Evolutionary conservation across 2,888 invertebrate species (phyloP).

Genomic region (Agonum fuliginosum): DNA sequence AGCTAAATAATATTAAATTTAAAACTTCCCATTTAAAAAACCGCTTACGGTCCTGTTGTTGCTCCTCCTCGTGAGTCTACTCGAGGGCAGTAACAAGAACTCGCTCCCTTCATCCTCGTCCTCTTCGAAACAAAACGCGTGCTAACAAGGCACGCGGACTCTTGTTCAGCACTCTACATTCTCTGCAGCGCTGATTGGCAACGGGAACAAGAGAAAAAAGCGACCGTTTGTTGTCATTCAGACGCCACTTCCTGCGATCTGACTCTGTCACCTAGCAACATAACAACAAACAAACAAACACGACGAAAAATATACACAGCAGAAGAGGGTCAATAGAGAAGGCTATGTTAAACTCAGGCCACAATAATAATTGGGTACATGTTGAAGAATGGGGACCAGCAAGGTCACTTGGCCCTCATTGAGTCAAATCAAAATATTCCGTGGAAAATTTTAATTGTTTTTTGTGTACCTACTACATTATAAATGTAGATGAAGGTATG

Average conservation of each 20-base stretch:
- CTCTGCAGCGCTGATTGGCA: conserved; percentile 50
- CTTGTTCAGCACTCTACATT: neutral
- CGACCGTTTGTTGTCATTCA: conserved; percentile 45
- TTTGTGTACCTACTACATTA: no score
- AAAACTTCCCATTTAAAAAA: neutral
- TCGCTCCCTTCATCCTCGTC: neutral
- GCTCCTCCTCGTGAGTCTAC: conserved; percentile 8
- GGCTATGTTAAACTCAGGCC: no score
- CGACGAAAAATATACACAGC: neutral
- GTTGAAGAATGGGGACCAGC: no score
- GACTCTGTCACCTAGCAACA: conserved; percentile 22
- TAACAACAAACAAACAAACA: neutral
- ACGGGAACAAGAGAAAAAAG: conserved; percentile 37
- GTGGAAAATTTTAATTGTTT: no score
- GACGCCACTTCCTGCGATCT: conserved; percentile 23
- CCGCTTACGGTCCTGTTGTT: neutral
- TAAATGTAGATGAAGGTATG: no score
- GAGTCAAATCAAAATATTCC: no score
- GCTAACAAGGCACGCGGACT: conserved; percentile 41
- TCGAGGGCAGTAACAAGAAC: conserved; percentile 37
- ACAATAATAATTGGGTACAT: no score
- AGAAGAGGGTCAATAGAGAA: no score
- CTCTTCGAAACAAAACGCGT: conserved; percentile 49
- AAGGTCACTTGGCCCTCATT: no score
- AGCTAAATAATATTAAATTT: no score